phyloP scores from a whole-genome alignment of 2,888 invertebrate genomes.

The Drosophila cognata region DNA sequence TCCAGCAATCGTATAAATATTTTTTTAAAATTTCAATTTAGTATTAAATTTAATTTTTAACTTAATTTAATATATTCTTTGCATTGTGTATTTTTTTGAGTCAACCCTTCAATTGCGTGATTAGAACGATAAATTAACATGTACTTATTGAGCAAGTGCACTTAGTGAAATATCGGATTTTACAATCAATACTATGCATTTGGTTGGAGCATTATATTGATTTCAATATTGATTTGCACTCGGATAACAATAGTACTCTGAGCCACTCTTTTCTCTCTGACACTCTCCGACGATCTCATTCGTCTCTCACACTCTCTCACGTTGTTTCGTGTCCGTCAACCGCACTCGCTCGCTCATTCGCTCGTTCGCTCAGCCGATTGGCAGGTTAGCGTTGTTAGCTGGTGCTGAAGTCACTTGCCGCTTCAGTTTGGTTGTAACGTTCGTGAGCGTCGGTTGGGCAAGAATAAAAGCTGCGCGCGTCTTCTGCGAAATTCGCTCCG shows the following conservation, averaged over 20 bases:
- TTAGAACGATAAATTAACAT: not conserved
- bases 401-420: slow-evolving; percentile 27
- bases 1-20: not conserved
- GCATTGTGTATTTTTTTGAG: not conserved
- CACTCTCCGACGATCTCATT: slow-evolving; percentile 3
- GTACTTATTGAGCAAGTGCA: not conserved
- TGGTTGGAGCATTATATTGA: not conserved
- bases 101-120: not conserved
- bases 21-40: not conserved
- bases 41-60: not conserved
- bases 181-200: not conserved
- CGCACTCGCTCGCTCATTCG: slow-evolving; percentile 26
- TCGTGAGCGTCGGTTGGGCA: slow-evolving; percentile 64
- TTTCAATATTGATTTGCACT: not conserved
- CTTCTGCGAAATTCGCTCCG: slow-evolving; percentile 45
- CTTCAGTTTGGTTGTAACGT: slow-evolving; percentile 65
- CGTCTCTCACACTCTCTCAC: not conserved
- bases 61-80: not conserved
- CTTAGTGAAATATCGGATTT: too few relatives aligned
- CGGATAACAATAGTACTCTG: not conserved
- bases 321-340: slow-evolving; percentile 14
- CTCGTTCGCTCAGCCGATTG: slow-evolving; percentile 5
- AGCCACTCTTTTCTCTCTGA: slow-evolving; percentile 4
- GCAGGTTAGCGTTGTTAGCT: slow-evolving; percentile 21
- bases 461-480: slow-evolving; percentile 69